phyloP scores from a whole-genome alignment of 2,113 vertebrate genomes.

The Eolophus roseicapilla region DNA sequence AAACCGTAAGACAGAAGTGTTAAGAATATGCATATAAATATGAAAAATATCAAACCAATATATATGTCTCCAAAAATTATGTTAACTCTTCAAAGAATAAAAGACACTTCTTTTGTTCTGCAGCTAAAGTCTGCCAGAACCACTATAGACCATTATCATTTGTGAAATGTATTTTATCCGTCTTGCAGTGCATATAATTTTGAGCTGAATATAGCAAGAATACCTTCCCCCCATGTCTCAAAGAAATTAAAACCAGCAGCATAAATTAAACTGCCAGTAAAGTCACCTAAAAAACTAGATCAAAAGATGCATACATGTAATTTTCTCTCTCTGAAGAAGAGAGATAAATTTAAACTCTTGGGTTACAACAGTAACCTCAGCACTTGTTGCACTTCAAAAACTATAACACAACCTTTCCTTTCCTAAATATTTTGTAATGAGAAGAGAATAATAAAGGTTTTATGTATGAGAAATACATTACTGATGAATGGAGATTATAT shows the following conservation, averaged over 20 bases:
- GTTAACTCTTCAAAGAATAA: neutral
- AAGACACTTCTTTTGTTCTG: neutral
- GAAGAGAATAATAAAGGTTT: neutral
- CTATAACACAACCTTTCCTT: neutral
- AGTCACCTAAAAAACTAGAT: neutral
- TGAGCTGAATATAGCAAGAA: neutral
- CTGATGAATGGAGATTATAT: neutral
- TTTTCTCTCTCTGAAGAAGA: neutral
- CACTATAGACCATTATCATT: neutral
- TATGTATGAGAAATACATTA: neutral
- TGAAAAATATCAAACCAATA: neutral
- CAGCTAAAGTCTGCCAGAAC: neutral
- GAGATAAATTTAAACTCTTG: neutral
- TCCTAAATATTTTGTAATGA: neutral
- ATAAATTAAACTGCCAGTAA: neutral
- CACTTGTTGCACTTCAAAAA: neutral
- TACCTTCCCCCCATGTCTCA: neutral
- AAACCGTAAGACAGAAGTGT: neutral
- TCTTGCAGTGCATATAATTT: neutral
- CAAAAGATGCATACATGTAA: neutral
- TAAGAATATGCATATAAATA: neutral
- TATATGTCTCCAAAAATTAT: neutral
- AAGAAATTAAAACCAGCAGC: neutral
- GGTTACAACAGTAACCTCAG: neutral
- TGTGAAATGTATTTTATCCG: neutral